Percentiles rank a stretch among this genome's conserved stretches.
Evolutionary conservation across 2,113 vertebrate species (phyloP).

Genomic region (Stigmatopora argus): DNA sequence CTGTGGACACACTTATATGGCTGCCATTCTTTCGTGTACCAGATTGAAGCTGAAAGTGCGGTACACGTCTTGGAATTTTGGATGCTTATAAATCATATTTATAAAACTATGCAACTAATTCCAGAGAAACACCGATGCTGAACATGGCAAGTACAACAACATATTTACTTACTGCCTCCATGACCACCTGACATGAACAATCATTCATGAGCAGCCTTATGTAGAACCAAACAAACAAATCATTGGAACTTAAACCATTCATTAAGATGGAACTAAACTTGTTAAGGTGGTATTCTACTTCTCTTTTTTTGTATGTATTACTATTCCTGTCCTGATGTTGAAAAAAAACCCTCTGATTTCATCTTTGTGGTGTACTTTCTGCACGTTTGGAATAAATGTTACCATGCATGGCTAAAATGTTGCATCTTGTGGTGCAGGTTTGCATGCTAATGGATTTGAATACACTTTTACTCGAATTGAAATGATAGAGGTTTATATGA

Average conservation of each 20-base stretch:
- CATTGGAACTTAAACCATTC: neutral
- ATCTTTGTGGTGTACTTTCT: slow-evolving; percentile 77
- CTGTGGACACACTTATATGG: neutral
- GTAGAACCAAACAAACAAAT: slow-evolving; percentile 8
- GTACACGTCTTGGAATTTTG: neutral
- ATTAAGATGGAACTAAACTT: neutral
- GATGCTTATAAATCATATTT: slow-evolving; percentile 13
- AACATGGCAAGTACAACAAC: slow-evolving; percentile 12
- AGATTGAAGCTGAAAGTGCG: slow-evolving; percentile 19
- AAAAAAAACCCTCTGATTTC: slow-evolving; percentile 60
- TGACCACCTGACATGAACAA: slow-evolving; percentile 7
- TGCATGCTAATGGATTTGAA: neutral
- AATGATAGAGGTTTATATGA: neutral
- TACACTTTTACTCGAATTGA: neutral
- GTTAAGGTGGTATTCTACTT: neutral
- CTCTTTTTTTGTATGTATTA: slow-evolving; percentile 12
- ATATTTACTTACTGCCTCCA: neutral
- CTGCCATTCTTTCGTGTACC: neutral
- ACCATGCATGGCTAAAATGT: slow-evolving; percentile 71
- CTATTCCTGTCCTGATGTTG: slow-evolving; percentile 37
- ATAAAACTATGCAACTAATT: slow-evolving; percentile 28
- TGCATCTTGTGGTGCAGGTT: slow-evolving; percentile 14
- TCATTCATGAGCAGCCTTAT: slow-evolving; percentile 46
- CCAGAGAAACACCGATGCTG: neutral
- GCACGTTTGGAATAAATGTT: slow-evolving; percentile 94